Base-by-base conservation (phyloP, 2,113 vertebrate genomes). In the Ceratotherium simum region DNA sequence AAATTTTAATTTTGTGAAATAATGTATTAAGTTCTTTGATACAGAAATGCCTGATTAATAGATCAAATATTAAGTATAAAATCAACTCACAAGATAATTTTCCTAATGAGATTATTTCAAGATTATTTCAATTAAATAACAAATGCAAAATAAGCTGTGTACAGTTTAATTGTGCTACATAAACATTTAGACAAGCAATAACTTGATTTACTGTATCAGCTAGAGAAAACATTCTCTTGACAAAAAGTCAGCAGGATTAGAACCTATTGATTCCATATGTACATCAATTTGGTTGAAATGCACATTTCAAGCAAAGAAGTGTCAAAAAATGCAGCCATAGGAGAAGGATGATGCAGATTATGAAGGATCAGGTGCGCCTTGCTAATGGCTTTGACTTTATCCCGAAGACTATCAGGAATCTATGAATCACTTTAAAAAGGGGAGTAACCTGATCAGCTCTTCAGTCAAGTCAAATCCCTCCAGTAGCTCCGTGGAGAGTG, bases 41-140 rank as follows among this genome's bases (percentile, higher is more conserved):
- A 89, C 5, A 60, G 78, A 56, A 58, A 83, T 83, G 17, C 3
- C 72, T 54, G 33, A 75, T 96, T 83, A 89, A 84, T 62, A 85
- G 91, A 84, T 91, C 72, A 97, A 94, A 72, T 92, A 90, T 73
- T 67, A 91, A 75, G 25, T 62, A 89, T 84, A 93, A 92, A 88
- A 96, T 83, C 79, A 86, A 54, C n/a, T 36, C 48, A 33, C 21
- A 69, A 92, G 51, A 51, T 67, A 64, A 67, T 60, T 85, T 79
- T 86, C 76, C 78, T 23, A 65, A 17, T 58, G 76, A 94, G 46
- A 92, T 87, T 67, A 54, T 84, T 64, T 91, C 65, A 67, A 94
- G 46, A 92, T 87, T 67, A 54, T 84, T 64, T 91, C 65, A 67
- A 56, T 86, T 58, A 85, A 90, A 80, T 81, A 64, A 75, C 72